Evolutionary conservation across 1,140 invertebrate species (phyloP), one percentile per base, ranked within the genome.

Genomic region (Carposina sasakii): DNA sequence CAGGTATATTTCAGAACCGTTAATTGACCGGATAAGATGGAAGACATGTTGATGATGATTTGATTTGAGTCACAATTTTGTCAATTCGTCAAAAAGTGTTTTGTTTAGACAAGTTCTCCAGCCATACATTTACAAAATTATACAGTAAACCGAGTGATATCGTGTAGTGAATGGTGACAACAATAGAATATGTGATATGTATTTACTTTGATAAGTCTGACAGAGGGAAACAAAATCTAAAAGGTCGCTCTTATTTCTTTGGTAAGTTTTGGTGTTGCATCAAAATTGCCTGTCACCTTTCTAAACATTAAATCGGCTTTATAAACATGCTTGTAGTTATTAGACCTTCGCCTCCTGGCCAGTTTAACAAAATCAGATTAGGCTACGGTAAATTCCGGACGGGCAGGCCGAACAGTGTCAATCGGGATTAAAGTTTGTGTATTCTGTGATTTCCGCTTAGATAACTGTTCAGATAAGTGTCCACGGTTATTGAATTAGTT

Each of bases 41-140:
- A 76, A 54, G 79, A 83, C 79, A 83, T 83, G 74, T 83, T 83
- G 76, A 81, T 75, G n/a, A n/a, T n/a, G n/a, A n/a, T n/a, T n/a
- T n/a, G n/a, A n/a, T n/a, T 78, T 76, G 48, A 26, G 76, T 79
- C 76, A 81, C 68, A 71, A 77, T 67, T 63, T 74, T 81, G 76
- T 79, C 77, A 83, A 77, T 73, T 83, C 75, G 67, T 79, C 74
- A 74, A 76, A 77, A 78, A 79, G 61, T 78, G 67, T 83, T 77
- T 76, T 83, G 76, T 81, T 78, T 83, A 71, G 72, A 73, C 58
- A 54, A 44, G 52, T n/a, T n/a, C n/a, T n/a, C n/a, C n/a, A n/a
- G n/a, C n/a, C n/a, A n/a, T n/a, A 77, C 61, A 73, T 74, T 63
- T 67, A 75, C 76, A 74, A 81, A 81, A 83, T 75, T 83, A 59